Conservation (phyloP, 2,888 invertebrate species). For the Eurytoma californica region DNA sequence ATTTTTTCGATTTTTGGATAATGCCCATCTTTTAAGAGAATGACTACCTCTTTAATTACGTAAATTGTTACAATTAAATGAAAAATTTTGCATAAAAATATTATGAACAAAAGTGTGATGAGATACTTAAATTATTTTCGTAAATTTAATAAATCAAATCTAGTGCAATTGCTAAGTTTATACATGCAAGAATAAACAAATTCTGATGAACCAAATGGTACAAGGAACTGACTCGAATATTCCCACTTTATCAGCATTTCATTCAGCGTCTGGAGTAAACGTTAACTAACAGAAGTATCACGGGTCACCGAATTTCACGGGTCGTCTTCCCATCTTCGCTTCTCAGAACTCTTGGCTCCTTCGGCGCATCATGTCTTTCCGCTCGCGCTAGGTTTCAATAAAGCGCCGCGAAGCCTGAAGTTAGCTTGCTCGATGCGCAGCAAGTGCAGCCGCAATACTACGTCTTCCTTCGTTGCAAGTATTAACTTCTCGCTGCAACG, state of each 20-base stretch:
- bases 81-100: background rate
- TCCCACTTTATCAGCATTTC: background rate
- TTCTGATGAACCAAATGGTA: too few species aligned
- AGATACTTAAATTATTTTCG: too few species aligned
- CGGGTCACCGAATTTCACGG: too few species aligned
- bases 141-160: too few species aligned
- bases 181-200: background rate
- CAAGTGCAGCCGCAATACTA: slow-evolving; percentile 71
- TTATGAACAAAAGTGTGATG: too few species aligned
- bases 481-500: too few species aligned
- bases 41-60: background rate
- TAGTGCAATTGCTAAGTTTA: too few species aligned
- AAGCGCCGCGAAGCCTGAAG: slow-evolving; percentile 5
- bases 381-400: slow-evolving; percentile 32
- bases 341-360: background rate
- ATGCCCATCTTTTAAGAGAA: too few species aligned
- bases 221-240: too few species aligned
- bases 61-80: background rate
- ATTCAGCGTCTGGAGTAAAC: background rate
- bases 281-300: too few species aligned
- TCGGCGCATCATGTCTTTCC: background rate
- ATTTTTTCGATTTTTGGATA: background rate
- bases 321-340: background rate
- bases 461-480: slow-evolving; percentile 56
- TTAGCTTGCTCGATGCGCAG: slow-evolving; percentile 63